phyloP scores from a whole-genome alignment of 2,797 vertebrate genomes.

The Triplophysa bombifrons region DNA sequence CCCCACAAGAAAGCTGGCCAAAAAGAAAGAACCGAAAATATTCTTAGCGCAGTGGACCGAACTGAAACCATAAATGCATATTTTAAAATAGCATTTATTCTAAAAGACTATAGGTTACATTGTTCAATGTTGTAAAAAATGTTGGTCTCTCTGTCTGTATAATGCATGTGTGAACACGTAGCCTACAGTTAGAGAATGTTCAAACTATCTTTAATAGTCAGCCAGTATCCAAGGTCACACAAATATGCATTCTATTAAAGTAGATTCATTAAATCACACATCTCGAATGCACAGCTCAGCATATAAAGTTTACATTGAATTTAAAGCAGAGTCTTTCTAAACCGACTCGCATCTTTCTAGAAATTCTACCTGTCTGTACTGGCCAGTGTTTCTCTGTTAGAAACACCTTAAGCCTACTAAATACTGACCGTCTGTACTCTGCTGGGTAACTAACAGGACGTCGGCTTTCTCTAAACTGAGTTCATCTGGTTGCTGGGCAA shows the following conservation, averaged over 20 bases:
- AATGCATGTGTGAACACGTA: not conserved
- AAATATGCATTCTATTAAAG: not conserved
- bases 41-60: no score
- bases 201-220: not conserved
- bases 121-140: not conserved
- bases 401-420: not conserved
- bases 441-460: constrained; percentile 85
- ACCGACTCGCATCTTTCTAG: not conserved
- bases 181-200: not conserved
- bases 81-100: no score
- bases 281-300: not conserved
- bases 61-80: not conserved
- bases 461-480: constrained; percentile 94
- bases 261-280: not conserved
- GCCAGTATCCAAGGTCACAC: not conserved
- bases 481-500: constrained; percentile 91
- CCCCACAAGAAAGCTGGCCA: not conserved
- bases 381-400: not conserved
- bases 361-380: not conserved
- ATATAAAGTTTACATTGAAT: not conserved
- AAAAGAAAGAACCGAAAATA: not conserved
- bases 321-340: not conserved
- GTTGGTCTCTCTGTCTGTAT: not conserved
- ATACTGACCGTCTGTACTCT: constrained; percentile 86
- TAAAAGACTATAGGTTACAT: no score